These are phyloP conservation scores for Synergus laeviventris DNA, from an alignment of 2,888 invertebrate species.

Conservation along the genomic window DNA sequence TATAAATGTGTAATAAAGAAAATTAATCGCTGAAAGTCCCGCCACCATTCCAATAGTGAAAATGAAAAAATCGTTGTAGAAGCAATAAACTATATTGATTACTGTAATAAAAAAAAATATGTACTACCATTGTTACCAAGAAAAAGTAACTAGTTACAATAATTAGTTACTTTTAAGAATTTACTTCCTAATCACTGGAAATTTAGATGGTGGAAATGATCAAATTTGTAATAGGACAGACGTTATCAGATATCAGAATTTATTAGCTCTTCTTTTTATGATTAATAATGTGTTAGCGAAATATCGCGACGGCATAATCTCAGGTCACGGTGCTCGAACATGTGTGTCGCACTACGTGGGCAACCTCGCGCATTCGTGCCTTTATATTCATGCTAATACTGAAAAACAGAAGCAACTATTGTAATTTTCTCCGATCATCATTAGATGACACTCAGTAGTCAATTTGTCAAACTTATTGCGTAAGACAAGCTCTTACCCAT, in stretches of 20 bases:
- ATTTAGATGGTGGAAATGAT: background rate
- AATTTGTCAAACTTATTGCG: constrained; percentile 28
- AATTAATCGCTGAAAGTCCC: too few relatives aligned
- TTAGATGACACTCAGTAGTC: constrained; percentile 3
- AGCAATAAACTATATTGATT: too few relatives aligned
- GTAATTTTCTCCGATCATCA: constrained; percentile 21
- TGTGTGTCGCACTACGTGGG: constrained; percentile 51
- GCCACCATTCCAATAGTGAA: too few relatives aligned
- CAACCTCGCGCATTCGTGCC: constrained; percentile 47
- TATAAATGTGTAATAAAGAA: too few relatives aligned
- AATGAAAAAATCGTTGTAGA: too few relatives aligned
- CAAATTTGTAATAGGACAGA: background rate
- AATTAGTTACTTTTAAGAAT: too few relatives aligned
- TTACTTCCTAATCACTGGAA: too few relatives aligned
- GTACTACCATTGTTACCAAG: too few relatives aligned
- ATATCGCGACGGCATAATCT: constrained; percentile 50
- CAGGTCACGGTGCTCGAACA: constrained; percentile 54
- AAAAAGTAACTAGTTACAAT: too few relatives aligned
- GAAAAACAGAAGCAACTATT: constrained; percentile 29
- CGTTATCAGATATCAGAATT: constrained; percentile 7
- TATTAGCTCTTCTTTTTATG: constrained; percentile 34
- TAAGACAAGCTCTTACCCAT: background rate
- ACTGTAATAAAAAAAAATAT: too few relatives aligned
- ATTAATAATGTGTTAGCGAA: constrained; percentile 39
- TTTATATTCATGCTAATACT: constrained; percentile 18